Conservation (phyloP, 2,113 vertebrate genomes). For the Onychostoma macrolepis region DNA sequence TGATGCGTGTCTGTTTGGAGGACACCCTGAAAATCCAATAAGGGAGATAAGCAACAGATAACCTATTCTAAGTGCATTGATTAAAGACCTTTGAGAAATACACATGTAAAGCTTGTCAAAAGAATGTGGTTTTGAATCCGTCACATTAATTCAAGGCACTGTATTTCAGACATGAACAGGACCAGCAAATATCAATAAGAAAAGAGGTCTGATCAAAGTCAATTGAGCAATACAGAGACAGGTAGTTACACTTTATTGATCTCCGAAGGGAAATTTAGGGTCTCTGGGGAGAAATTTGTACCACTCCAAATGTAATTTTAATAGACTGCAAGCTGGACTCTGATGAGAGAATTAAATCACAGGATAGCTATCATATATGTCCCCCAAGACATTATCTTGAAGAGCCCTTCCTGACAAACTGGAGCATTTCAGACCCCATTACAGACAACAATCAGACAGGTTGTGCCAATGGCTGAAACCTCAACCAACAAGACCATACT, state of each 20-base stretch:
- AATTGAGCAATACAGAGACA: neutral
- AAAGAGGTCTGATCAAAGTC: neutral
- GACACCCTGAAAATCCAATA: neutral
- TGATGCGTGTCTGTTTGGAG: neutral
- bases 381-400: neutral
- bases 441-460: slow-evolving; percentile 19
- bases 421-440: neutral
- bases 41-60: neutral
- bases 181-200: neutral
- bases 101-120: neutral
- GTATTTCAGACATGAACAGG: neutral
- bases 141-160: slow-evolving; percentile 8
- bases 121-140: neutral
- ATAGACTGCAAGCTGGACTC: slow-evolving; percentile 1
- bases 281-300: slow-evolving; percentile 7
- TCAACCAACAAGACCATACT: neutral
- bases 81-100: slow-evolving; percentile 24
- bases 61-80: slow-evolving; percentile 10
- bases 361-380: neutral
- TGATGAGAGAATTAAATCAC: neutral
- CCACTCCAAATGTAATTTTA: slow-evolving; percentile 15
- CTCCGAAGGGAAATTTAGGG: neutral
- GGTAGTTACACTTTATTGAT: neutral
- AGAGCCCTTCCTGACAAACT: slow-evolving; percentile 1
- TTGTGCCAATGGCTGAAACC: neutral